A percentile compares a stretch with the other conserved stretches of the same genome.
Evolutionary conservation across 2,113 vertebrate species (phyloP).

Genomic region (Serinus canaria): DNA sequence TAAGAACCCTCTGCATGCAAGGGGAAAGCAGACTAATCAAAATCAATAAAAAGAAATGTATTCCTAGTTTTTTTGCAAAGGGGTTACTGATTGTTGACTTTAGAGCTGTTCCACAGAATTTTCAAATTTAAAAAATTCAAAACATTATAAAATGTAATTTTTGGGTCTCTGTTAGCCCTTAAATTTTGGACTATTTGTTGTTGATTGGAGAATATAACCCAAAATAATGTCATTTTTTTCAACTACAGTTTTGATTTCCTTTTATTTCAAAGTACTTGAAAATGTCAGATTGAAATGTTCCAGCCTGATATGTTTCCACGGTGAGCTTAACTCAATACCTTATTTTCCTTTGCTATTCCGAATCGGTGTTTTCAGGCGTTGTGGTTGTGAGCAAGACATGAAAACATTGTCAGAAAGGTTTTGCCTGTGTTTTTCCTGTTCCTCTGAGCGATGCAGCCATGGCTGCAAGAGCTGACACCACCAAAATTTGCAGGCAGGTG

Average conservation of each 20-base stretch:
- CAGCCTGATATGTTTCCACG: neutral
- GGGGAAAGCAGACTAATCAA: neutral
- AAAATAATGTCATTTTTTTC: neutral
- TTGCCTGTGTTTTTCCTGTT: neutral
- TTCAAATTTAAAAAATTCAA: neutral
- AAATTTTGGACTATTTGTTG: neutral
- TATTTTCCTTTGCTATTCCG: neutral
- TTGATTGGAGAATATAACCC: neutral
- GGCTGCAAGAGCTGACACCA: neutral
- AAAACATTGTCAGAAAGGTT: neutral
- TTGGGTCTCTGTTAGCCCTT: neutral
- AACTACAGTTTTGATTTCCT: neutral
- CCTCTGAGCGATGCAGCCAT: neutral
- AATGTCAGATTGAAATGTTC: neutral
- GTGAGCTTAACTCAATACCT: neutral
- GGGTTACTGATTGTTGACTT: neutral
- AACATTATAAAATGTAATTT: neutral
- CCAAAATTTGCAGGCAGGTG: neutral
- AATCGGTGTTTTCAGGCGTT: accelerated
- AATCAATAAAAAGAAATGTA: neutral
- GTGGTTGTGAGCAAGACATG: neutral
- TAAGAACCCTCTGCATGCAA: neutral
- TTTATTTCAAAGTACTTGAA: neutral
- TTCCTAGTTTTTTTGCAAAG: neutral
- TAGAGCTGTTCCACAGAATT: neutral